Percentiles rank a stretch among this genome's conserved stretches.
These are phyloP conservation scores for Coenobita brevimanus DNA, from an alignment of 1,140 invertebrate species.

Conservation along the genomic window DNA sequence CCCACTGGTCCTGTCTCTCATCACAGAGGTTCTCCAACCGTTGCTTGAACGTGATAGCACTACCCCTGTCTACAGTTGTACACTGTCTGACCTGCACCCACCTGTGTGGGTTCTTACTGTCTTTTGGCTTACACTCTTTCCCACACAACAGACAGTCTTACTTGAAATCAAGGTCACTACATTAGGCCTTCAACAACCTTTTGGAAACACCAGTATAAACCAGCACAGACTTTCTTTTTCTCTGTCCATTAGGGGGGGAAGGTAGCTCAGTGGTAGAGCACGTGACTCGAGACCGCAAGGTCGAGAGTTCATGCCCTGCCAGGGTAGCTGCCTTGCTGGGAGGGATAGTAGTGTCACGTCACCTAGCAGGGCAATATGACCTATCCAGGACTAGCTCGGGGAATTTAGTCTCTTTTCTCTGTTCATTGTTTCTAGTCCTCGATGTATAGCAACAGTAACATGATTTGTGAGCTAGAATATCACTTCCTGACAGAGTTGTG, in stretches of 20 bases:
- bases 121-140: conserved; percentile 15
- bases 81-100: conserved; percentile 16
- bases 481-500: conserved; percentile 9
- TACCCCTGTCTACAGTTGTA: conserved; percentile 10
- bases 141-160: not conserved
- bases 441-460: not conserved
- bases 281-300: too few species aligned
- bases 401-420: too few species aligned
- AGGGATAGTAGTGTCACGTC: too few species aligned
- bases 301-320: too few species aligned
- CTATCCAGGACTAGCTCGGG: too few species aligned
- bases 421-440: conserved; percentile 1
- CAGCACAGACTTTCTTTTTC: not conserved
- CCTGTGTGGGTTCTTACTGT: conserved; percentile 18
- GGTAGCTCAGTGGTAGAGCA: too few species aligned
- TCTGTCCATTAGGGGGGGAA: too few species aligned
- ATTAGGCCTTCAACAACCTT: not conserved
- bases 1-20: not conserved
- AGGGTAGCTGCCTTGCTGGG: too few species aligned
- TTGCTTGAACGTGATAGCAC: not conserved
- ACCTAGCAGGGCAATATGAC: too few species aligned
- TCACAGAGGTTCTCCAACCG: not conserved
- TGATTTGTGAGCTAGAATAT: conserved; percentile 8
- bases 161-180: conserved; percentile 15
- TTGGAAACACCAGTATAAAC: not conserved